Base-by-base conservation (phyloP, 2,113 vertebrate species). In the Ailurus styani region DNA sequence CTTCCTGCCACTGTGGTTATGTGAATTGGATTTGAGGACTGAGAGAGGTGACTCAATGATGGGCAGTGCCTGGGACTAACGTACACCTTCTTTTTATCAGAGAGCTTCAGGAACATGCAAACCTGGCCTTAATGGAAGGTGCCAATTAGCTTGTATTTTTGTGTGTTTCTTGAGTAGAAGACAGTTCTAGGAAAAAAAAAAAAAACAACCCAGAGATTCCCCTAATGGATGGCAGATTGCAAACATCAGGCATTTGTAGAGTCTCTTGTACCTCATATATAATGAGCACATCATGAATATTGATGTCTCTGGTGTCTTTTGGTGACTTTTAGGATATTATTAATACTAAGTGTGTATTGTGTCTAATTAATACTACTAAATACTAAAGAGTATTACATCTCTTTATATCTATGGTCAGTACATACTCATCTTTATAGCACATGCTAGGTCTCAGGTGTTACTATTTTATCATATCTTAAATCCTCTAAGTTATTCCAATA, bases 31-130 rank as follows among this genome's bases (percentile, higher is more conserved):
- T 9, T 9, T 40, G 40, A 45, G 60, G 31, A 68, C 7, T 31
- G 3, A 70, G 12, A 23, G 17, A n/a, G 25, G 52, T 5, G 5
- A 2, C 6, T 34, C 5, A 29, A 25, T 6, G 21, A 29, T 2
- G 2, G 21, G 15, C 7, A 0, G 25, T 62, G 5, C 7, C 52
- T 73, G 7, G 23, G 9, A 40, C 7, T 40, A 50, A 42, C 12
- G 70, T 2, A 2, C 2, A 62, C 54, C 42, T 13, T 42, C 47
- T 23, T 5, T 64, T 27, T 37, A 45, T n/a, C n/a, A n/a, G 18
- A 57, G 13, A 82, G 7, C 52, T 42, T 37, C 37, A 18, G 72
- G 6, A 14, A 89, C 7, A 47, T 47, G 40, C 0, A 77, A 6
- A 64, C 0, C 17, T 31, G 15, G 5, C 52, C 7, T 37, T 9